Base-by-base conservation (phyloP, 2,888 invertebrate species). In the Rotaria magnacalcarata region DNA sequence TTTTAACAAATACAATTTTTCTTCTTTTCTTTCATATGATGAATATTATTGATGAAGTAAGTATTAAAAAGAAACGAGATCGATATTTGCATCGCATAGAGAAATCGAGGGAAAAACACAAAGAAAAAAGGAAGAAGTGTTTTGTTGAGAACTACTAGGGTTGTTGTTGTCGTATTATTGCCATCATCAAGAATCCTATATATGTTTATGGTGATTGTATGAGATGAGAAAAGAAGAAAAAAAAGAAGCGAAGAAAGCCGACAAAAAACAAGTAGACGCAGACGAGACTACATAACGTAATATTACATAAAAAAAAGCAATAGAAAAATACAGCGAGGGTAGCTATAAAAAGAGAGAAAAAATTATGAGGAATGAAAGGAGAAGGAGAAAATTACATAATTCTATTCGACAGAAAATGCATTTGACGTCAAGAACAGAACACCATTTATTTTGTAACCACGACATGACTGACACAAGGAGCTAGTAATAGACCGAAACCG, bases 1-100 rank as follows among this genome's bases (percentile, higher is more conserved):
- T 67, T 34, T 27, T 67, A 67, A 67, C 34, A 19, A 67, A 67
- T 27, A 19, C 54, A 54, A 54, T 6, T 21, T 19, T 19, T 67
- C 16, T 34, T 67, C 16, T 34, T 41, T 41, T 34, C 34, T 67
- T 67, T 67, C 19, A 67, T 34, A 67, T 34, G 67, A 67, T 67
- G 67, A 67, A 67, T 67, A 34, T 67, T 67, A 41, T 67, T 67
- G 67, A 67, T 67, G 34, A 67, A 34, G 67, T 67, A 67, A 67
- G 67, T 67, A 34, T 34, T 67, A 67, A 27, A 14, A 52, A 52
- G 3, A 54, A 3, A 54, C 19, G 6, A 67, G 34, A 67, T 2
- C 34, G 34, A 67, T 67, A 67, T 67, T 67, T 67, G 16, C 34
- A n/a, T 67, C 27, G 4, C 14, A 34, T 1, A 54, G 5, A 54